Evolutionary conservation across 1,140 invertebrate genomes (phyloP), one percentile per base, ranked within the genome.

Genomic region (Matsumurasca onukii): DNA sequence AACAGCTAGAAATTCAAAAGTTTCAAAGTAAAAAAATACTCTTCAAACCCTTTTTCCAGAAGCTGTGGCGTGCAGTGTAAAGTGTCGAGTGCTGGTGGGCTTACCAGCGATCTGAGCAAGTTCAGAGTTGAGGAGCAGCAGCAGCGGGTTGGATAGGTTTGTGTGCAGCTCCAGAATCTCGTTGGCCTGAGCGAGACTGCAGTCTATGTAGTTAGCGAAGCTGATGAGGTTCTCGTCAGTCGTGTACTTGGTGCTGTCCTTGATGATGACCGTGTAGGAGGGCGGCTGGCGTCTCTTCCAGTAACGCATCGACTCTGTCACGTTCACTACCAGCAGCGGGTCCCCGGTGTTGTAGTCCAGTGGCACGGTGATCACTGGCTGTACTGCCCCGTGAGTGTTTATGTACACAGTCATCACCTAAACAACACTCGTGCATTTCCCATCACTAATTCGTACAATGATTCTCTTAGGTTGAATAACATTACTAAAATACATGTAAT

Each of bases 401-500:
- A 39, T 31, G 62, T 65, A 65, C 30, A 65, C 27, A 39, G 62
- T 17, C 3, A 65, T 3, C 31, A 17, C 13, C 49, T 52, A 52
- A 52, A 5, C 49, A 52, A 52, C 17, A 9, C 5, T 39, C 5
- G 34, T 39, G 17, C 5, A 17, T 39, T 39, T 17, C 17, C 34
- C 5, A 9, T 39, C 17, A 39, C 34, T 9, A 39, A 39, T n/a
- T n/a, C n/a, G n/a, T n/a, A n/a, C n/a, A n/a, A n/a, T n/a, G n/a
- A n/a, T n/a, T n/a, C n/a, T n/a, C n/a, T n/a, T n/a, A n/a, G n/a
- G n/a, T n/a, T n/a, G n/a, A n/a, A n/a, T n/a, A n/a, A n/a, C n/a
- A n/a, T n/a, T n/a, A 39, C 34, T 39, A 39, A 39, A 39, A 39
- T 17, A 39, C 5, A 39, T 39, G 5, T 39, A 39, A 39, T 39